Base-by-base conservation (phyloP, 1,140 invertebrate species). In the Drosophila repletoides region DNA sequence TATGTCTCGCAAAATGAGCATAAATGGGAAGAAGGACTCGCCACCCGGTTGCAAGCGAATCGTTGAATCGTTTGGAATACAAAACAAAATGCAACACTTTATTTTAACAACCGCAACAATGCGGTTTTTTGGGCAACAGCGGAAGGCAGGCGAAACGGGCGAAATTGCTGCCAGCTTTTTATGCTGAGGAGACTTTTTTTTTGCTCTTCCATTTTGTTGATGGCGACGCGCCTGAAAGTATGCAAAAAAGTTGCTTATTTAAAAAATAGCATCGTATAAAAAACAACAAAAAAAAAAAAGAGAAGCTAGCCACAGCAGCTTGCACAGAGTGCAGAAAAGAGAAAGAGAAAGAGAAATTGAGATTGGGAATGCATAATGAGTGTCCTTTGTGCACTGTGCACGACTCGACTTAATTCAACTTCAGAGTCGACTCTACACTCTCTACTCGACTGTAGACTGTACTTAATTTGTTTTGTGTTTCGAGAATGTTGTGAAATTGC, bases 51-150 rank as follows among this genome's bases (percentile, higher is more conserved):
- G 24, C 21, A 7, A 63, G 28, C 26, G 60, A 55, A 64, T 64
- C 60, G 31, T 33, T 56, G 60, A 55, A 64, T 64, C 60, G 31
- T 33, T 56, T 46, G 41, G 41, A 56, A 58, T 58, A 43, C 45
- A 70, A 72, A 68, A 70, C 67, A 72, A 83, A 81, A 73, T 76
- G 77, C 69, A 83, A 83, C 77, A 76, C 71, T 81, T 80, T 83
- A 83, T 76, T 60, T 59, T 55, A n/a, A 63, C 64, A 76, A 69
- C 76, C 76, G 36, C 76, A 80, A 74, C 58, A 75, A 59, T 76
- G 71, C 41, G 71, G 72, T 49, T 24, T 5, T 2, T 2, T n/a
- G n/a, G 24, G 6, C n/a, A 2, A 14, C 2, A 2, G 7, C 10
- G 12, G 9, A 2, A 7, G 5, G 10, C 12, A 5, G 41, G 51